Evolutionary conservation across 2,113 vertebrate species (phyloP).

Genomic region (Neogobius melanostomus): DNA sequence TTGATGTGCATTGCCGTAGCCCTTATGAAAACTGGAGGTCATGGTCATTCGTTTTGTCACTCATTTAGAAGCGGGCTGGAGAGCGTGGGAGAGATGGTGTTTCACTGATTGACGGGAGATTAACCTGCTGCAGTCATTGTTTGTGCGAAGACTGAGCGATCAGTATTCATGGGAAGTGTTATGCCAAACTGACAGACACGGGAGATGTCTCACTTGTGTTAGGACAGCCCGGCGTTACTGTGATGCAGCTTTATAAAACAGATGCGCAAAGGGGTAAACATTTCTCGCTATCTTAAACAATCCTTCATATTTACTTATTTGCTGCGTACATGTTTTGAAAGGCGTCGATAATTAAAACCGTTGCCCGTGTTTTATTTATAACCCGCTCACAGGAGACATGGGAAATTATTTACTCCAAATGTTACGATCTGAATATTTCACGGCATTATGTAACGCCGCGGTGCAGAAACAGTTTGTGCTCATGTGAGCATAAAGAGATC

Average conservation of each 20-base stretch:
- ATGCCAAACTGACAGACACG: conserved; percentile 13
- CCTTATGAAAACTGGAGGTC: conserved; percentile 45
- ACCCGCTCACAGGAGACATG: background rate
- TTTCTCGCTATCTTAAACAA: background rate
- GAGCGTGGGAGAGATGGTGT: conserved; percentile 21
- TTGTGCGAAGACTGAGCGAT: conserved; percentile 28
- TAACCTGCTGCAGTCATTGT: conserved; percentile 20
- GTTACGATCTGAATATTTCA: conserved; percentile 7
- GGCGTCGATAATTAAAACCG: background rate
- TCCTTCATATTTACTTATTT: background rate
- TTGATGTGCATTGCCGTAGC: conserved; percentile 26
- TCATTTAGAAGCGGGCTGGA: conserved; percentile 40
- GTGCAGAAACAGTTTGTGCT: conserved; percentile 5
- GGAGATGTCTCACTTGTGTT: conserved; percentile 17
- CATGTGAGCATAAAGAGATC: background rate
- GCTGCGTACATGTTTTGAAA: background rate
- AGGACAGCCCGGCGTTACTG: background rate
- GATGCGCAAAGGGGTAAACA: background rate
- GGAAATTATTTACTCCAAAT: conserved; percentile 4
- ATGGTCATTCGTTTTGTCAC: conserved; percentile 58
- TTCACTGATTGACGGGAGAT: conserved; percentile 35
- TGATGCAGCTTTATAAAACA: background rate
- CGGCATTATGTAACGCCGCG: background rate
- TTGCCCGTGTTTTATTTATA: conserved; percentile 4
- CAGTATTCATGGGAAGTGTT: conserved; percentile 40